Conservation (phyloP, 2,888 invertebrate species). For the Pseudoips prasinana region DNA sequence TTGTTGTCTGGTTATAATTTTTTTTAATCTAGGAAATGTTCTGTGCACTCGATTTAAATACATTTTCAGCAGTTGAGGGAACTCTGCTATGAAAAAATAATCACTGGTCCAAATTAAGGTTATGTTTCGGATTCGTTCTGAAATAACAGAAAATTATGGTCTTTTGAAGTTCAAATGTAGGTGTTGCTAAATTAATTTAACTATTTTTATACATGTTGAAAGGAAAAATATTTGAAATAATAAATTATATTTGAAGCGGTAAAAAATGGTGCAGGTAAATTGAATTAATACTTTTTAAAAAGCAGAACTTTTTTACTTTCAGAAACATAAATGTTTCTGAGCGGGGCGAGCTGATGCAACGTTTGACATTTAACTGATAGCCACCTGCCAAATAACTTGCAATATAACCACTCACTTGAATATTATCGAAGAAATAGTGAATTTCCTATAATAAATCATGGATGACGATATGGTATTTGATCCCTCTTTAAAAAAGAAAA, state of each 20-base stretch:
- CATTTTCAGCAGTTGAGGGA: constrained; percentile 52
- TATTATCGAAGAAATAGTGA: constrained; percentile 27
- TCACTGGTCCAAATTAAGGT: background rate
- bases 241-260: no score
- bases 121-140: constrained; percentile 1
- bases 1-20: constrained; percentile 38
- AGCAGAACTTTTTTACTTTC: no score
- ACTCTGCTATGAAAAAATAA: no score
- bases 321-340: constrained; percentile 13
- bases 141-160: constrained; percentile 3
- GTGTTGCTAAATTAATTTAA: no score
- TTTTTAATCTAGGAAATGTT: constrained; percentile 57
- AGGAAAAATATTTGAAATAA: no score
- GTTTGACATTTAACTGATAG: constrained; percentile 50
- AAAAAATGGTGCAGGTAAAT: no score
- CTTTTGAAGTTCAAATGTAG: constrained; percentile 36
- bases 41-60: constrained; percentile 55
- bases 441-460: constrained; percentile 51
- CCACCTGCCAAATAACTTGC: constrained; percentile 56
- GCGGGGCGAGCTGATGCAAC: constrained; percentile 64
- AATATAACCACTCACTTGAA: constrained; percentile 58
- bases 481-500: constrained; percentile 95
- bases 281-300: no score
- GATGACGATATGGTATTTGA: constrained; percentile 89
- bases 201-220: no score